Evolutionary conservation across 2,797 vertebrate species (phyloP).

Genomic region (Micrastur ruficollis): DNA sequence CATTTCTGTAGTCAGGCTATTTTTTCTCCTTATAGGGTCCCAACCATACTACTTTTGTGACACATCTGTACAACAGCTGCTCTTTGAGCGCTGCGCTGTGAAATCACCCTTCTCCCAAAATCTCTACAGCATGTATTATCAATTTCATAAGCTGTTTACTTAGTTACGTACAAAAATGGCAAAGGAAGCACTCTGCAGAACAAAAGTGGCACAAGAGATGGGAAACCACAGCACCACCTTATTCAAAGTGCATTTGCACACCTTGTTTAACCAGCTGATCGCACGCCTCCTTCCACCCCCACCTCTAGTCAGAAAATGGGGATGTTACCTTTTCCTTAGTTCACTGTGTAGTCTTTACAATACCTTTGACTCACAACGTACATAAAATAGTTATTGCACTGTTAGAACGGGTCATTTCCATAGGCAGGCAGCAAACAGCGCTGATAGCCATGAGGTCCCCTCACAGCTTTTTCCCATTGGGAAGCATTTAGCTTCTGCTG

Average conservation of each 20-base stretch:
- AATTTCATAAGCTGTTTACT: too few species aligned
- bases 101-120: background rate
- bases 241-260: too few species aligned
- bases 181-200: background rate
- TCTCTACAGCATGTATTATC: background rate
- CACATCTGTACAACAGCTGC: background rate
- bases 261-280: background rate
- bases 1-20: too few species aligned
- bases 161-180: background rate
- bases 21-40: background rate
- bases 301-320: accelerated
- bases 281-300: accelerated
- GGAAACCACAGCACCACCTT: background rate
- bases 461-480: background rate
- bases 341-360: background rate
- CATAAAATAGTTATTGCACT: accelerated
- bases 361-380: accelerated
- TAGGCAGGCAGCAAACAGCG: background rate
- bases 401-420: background rate
- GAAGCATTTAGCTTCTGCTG: background rate
- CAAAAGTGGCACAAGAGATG: accelerated
- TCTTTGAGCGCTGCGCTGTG: background rate
- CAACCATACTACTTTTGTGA: background rate
- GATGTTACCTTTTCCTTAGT: too few species aligned
- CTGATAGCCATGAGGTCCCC: accelerated